Evolutionary conservation across 2,888 invertebrate species (phyloP).

Genomic region (Agrochola lychnidis): DNA sequence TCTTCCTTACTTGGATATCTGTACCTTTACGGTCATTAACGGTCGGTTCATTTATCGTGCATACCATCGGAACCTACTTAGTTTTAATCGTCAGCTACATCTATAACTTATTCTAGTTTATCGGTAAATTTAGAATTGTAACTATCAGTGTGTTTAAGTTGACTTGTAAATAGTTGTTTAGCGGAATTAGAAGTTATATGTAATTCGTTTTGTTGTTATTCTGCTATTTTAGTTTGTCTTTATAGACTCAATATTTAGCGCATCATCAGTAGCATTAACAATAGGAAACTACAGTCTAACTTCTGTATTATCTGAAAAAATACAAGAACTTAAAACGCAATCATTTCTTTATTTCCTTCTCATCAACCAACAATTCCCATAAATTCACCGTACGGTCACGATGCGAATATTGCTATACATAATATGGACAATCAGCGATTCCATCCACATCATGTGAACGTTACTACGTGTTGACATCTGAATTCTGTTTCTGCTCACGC

Average conservation of each 20-base stretch:
- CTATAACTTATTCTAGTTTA: slow-evolving; percentile 49
- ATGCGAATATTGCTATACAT: slow-evolving; percentile 64
- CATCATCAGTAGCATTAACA: not conserved
- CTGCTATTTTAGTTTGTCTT: not conserved
- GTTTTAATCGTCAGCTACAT: slow-evolving; percentile 49
- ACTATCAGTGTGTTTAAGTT: slow-evolving; percentile 19
- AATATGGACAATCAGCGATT: slow-evolving; percentile 74
- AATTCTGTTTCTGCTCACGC: slow-evolving; percentile 71
- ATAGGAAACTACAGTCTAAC: not conserved
- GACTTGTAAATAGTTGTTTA: slow-evolving; percentile 7
- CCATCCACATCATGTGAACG: slow-evolving; percentile 78
- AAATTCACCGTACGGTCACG: slow-evolving; percentile 42
- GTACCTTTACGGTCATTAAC: slow-evolving; percentile 63
- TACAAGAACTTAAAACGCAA: slow-evolving; percentile 15
- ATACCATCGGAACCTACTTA: slow-evolving; percentile 48
- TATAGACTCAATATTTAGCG: not conserved
- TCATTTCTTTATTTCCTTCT: slow-evolving; percentile 37
- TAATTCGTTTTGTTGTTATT: not conserved
- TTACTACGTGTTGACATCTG: slow-evolving; percentile 71
- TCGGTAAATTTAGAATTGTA: slow-evolving; percentile 36
- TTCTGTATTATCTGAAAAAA: not conserved
- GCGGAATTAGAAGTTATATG: not conserved
- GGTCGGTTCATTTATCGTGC: slow-evolving; percentile 56
- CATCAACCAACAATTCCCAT: slow-evolving; percentile 37
- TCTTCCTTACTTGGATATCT: slow-evolving; percentile 65